Evolutionary conservation across 2,888 invertebrate species (phyloP), one percentile per base, ranked within the genome.

Genomic region (Synergus itoensis): DNA sequence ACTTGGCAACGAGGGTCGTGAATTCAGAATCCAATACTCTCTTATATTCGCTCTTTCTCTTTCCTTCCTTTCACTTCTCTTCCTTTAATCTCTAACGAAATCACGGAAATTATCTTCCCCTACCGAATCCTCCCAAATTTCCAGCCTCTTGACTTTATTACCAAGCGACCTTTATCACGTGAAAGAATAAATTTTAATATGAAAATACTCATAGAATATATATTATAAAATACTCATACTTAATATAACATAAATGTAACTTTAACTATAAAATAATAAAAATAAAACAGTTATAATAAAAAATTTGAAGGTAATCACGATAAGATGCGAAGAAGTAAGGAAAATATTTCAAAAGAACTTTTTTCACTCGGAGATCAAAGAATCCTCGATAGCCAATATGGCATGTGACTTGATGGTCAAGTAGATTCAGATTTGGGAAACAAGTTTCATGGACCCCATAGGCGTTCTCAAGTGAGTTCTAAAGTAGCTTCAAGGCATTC

Each of bases 401-500:
- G 18, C 21, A 60, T 12, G 21, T 21, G 21, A 12, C 18, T 73
- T 16, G 48, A 73, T 73, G 73, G 73, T 36, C 73, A 28, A 73
- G 36, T 73, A 53, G 16, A 73, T 73, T 53, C 53, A 53, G 73
- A 73, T 48, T 48, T 48, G 53, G 5, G 36, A 73, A 73, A 73
- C 53, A 40, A 53, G 73, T 73, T 53, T 12, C n/a, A 53, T 36
- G 53, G 36, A 73, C 73, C 73, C 73, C 73, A 53, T 73, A 12
- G 36, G n/a, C n/a, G 48, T 53, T n/a, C 73, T 73, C 36, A 69
- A 69, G 69, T 73, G 53, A 73, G 73, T 73, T 73, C 53, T 73
- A 73, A 53, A 73, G 73, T 73, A 48, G 73, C 73, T 53, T 73
- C n/a, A 28, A 67, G 77, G 57, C 53, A 77, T 67, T 77, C 69